Conservation (phyloP, 2,888 invertebrate species). For the Microdon myrmicae region DNA sequence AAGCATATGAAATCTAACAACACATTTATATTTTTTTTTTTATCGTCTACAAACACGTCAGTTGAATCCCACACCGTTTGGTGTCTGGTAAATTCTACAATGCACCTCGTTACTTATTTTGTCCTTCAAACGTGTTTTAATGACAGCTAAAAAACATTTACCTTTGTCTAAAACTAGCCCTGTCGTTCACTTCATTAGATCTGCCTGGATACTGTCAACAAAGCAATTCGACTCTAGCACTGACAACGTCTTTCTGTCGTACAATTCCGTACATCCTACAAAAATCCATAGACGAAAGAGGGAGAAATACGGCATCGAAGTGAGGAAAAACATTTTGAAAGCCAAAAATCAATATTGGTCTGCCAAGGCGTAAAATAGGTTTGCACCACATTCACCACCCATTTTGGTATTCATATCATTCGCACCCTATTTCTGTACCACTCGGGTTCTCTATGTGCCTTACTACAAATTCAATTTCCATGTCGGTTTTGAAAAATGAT, state of each 20-base stretch:
- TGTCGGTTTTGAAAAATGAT: conserved; percentile 53
- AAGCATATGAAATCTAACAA: no score
- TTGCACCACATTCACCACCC: conserved; percentile 38
- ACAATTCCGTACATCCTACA: background rate
- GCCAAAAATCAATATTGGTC: conserved; percentile 21
- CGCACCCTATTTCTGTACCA: conserved; percentile 40
- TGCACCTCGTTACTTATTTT: no score
- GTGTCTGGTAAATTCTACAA: no score
- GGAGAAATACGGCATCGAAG: background rate
- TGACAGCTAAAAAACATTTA: no score
- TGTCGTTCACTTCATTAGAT: no score
- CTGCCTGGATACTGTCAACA: no score
- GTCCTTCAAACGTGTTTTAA: no score
- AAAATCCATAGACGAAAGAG: background rate
- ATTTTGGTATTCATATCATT: conserved; percentile 44
- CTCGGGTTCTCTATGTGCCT: conserved; percentile 27
- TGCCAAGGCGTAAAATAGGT: conserved; percentile 38
- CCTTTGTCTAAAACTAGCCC: no score
- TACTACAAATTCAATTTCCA: conserved; percentile 40
- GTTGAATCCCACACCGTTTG: no score
- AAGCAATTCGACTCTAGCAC: no score
- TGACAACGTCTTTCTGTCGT: background rate
- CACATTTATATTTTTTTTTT: no score
- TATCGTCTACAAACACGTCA: no score
- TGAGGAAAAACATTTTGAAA: conserved; percentile 6